These are phyloP conservation scores for Bombus balteatus DNA, from an alignment of 1,140 invertebrate genomes.

Conservation along the genomic window DNA sequence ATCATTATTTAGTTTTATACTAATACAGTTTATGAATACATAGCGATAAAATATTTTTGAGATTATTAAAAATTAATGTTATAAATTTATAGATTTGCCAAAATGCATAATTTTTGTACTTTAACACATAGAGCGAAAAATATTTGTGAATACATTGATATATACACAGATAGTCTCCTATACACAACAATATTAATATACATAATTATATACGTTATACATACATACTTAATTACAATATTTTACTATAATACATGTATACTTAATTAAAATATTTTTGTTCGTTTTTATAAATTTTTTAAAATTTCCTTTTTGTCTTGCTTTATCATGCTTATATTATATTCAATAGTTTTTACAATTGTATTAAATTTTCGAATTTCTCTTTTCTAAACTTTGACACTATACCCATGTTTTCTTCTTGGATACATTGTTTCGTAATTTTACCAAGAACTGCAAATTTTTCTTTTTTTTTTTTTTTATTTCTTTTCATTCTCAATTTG, in stretches of 20 bases:
- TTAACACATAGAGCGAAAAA: too few species aligned
- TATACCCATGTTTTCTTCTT: neutral
- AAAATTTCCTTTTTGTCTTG: neutral
- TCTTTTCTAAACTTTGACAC: neutral
- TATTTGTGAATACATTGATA: neutral
- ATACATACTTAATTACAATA: neutral
- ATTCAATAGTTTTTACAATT: neutral
- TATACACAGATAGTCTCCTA: neutral
- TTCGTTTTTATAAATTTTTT: neutral
- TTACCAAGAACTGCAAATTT: neutral
- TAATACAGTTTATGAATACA: neutral
- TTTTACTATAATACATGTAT: neutral
- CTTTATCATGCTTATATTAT: neutral
- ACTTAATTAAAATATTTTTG: neutral
- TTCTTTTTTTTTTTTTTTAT: too few species aligned
- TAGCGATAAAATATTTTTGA: neutral
- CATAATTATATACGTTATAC: too few species aligned
- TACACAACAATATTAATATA: neutral
- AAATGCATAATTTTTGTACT: neutral
- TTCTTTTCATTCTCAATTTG: too few species aligned
- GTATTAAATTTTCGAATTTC: neutral
- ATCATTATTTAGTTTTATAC: too few species aligned
- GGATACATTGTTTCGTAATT: conserved; percentile 8
- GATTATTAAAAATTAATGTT: neutral
- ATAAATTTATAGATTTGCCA: too few species aligned